Percentiles rank a stretch among this genome's conserved stretches.
Conservation (phyloP, 2,797 vertebrate genomes). For the Aulostomus chinensis region DNA sequence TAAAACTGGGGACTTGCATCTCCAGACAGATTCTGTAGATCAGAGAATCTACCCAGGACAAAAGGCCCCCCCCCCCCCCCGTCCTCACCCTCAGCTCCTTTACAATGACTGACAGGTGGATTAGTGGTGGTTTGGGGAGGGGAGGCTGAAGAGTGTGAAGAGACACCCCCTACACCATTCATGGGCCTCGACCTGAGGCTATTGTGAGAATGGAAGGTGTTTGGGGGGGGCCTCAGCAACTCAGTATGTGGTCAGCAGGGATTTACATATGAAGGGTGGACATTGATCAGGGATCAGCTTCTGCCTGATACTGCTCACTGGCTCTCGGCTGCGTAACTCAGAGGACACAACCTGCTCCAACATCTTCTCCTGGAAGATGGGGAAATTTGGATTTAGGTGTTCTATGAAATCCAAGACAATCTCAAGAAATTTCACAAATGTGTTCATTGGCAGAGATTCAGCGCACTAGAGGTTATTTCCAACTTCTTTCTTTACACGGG, state of each 20-base stretch:
- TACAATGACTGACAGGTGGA: conserved; percentile 64
- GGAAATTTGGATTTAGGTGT: background rate
- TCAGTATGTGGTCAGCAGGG: conserved; percentile 53
- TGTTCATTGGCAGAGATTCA: background rate
- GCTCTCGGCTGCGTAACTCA: no score
- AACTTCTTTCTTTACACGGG: no score
- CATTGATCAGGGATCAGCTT: conserved; percentile 51
- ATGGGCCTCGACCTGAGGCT: conserved; percentile 46
- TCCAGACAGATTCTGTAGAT: conserved; percentile 32
- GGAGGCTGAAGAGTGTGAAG: conserved; percentile 28
- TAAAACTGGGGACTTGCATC: background rate
- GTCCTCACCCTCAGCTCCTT: background rate
- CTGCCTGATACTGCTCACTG: conserved; percentile 21
- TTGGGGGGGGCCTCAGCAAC: conserved; percentile 1
- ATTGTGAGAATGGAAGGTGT: conserved; percentile 31
- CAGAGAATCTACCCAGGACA: conserved; percentile 30
- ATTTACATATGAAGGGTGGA: conserved; percentile 67
- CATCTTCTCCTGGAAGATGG: background rate
- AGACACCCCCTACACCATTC: conserved; percentile 57
- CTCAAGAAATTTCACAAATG: background rate
- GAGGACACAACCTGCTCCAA: no score
- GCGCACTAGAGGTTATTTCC: no score
- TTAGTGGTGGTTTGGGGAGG: conserved; percentile 40
- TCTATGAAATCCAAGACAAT: no score
- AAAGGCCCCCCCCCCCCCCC: background rate